These are phyloP conservation scores for Gymnocephalus cernua DNA, from an alignment of 2,113 vertebrate species.

Conservation along the genomic window DNA sequence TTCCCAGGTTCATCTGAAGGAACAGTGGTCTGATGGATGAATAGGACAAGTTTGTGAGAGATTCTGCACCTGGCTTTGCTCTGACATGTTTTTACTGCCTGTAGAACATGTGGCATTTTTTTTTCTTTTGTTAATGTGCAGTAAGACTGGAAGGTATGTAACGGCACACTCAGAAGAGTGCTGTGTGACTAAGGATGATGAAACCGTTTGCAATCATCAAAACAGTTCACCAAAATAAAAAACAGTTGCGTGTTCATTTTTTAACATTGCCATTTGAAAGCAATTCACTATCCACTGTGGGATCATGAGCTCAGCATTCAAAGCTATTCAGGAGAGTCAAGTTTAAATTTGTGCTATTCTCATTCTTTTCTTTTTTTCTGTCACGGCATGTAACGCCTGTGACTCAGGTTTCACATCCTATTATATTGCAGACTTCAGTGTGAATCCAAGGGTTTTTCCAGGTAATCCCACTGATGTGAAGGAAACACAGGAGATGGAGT, in stretches of 20 bases:
- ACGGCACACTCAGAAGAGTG: background rate
- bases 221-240: background rate
- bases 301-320: background rate
- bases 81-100: constrained; percentile 41
- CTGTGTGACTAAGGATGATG: constrained; percentile 35
- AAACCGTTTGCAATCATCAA: constrained; percentile 47
- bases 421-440: background rate
- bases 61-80: constrained; percentile 44
- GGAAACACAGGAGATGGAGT: background rate
- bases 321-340: background rate
- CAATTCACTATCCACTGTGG: background rate
- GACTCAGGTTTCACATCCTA: background rate
- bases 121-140: constrained; percentile 13
- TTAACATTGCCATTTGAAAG: background rate
- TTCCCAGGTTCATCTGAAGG: constrained; percentile 31
- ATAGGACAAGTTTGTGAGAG: constrained; percentile 17
- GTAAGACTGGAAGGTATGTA: constrained; percentile 20
- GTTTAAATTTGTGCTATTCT: background rate
- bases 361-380: background rate
- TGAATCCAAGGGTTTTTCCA: constrained; percentile 3
- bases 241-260: background rate
- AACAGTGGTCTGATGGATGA: constrained; percentile 47
- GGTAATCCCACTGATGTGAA: constrained; percentile 28
- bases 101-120: constrained; percentile 21
- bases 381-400: background rate